Percentiles rank a stretch among this genome's conserved stretches.
These are phyloP conservation scores for Drosophila nr. perissopoda DNA, from an alignment of 2,888 invertebrate species.

Conservation along the genomic window DNA sequence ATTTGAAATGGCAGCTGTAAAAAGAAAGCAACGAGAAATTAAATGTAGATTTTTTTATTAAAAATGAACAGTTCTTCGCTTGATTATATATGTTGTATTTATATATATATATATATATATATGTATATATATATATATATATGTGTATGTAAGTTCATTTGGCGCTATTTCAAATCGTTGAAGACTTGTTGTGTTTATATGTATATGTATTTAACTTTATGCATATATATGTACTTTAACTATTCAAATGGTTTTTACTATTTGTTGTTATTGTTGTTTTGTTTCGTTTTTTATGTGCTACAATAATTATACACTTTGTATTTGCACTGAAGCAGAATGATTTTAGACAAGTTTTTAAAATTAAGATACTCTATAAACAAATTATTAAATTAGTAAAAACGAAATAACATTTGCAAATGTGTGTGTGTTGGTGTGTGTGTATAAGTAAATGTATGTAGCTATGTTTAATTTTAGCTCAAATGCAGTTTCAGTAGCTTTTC, in stretches of 20 bases:
- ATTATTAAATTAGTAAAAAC: constrained; percentile 41
- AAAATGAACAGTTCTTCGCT: constrained; percentile 55
- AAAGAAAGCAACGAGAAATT: not conserved
- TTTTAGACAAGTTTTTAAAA: constrained; percentile 27
- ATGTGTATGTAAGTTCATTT: constrained; percentile 71
- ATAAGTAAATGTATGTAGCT: constrained; percentile 37
- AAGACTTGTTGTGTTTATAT: constrained; percentile 42
- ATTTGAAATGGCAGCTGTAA: not conserved
- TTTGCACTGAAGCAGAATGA: constrained; percentile 55
- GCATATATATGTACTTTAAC: constrained; percentile 43
- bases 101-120: constrained; percentile 15
- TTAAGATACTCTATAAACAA: constrained; percentile 32
- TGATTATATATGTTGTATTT: constrained; percentile 42
- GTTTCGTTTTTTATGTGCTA: constrained; percentile 25
- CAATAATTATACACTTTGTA: constrained; percentile 32
- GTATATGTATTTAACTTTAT: constrained; percentile 48
- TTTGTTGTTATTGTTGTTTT: constrained; percentile 1
- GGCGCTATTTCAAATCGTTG: constrained; percentile 71
- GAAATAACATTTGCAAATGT: constrained; percentile 55
- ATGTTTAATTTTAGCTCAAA: constrained; percentile 55
- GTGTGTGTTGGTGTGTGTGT: constrained; percentile 32
- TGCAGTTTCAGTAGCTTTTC: constrained; percentile 70
- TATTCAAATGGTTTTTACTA: constrained; percentile 29
- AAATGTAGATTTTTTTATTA: constrained; percentile 46
- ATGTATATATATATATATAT: not conserved